phyloP scores from a whole-genome alignment of 2,797 vertebrate species.

The Sebastes hopkinsi region DNA sequence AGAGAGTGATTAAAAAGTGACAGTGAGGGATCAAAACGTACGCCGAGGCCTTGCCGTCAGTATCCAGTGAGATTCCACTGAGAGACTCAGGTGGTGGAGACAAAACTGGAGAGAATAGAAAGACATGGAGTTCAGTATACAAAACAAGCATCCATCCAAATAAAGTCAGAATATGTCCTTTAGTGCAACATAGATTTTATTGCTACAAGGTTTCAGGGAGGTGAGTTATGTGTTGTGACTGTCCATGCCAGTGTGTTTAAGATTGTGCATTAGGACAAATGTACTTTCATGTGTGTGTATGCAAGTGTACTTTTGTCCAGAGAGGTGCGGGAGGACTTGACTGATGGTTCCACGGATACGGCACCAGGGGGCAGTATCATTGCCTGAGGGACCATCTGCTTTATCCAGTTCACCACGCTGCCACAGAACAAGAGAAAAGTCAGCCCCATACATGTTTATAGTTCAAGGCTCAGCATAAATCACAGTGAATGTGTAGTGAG shows the following conservation, averaged over 20 bases:
- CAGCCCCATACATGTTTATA: not conserved
- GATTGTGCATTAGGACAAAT: not conserved
- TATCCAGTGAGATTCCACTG: constrained; percentile 76
- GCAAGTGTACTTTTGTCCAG: constrained; percentile 76
- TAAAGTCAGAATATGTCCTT: not conserved
- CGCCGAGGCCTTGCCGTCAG: constrained; percentile 74
- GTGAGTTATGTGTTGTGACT: not conserved
- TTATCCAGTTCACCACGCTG: constrained; percentile 81
- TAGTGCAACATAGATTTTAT: not conserved
- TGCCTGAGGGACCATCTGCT: constrained; percentile 78
- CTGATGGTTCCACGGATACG: constrained; percentile 34
- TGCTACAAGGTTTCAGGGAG: not conserved
- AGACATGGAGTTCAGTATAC: not conserved
- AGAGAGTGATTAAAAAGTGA: not conserved
- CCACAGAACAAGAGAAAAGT: not conserved
- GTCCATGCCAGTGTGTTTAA: not conserved
- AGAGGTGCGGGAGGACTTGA: constrained; percentile 59
- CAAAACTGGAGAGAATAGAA: constrained; percentile 62
- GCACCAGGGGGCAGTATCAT: constrained; percentile 63
- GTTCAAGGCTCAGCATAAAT: not conserved
- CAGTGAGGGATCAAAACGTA: constrained; percentile 32
- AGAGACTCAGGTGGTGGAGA: constrained; percentile 82
- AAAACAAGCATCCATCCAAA: not conserved
- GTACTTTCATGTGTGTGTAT: not conserved
- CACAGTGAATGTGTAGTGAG: not conserved